Evolutionary conservation across 2,797 vertebrate genomes (phyloP).

Genomic region (Pseudochirops cupreus): DNA sequence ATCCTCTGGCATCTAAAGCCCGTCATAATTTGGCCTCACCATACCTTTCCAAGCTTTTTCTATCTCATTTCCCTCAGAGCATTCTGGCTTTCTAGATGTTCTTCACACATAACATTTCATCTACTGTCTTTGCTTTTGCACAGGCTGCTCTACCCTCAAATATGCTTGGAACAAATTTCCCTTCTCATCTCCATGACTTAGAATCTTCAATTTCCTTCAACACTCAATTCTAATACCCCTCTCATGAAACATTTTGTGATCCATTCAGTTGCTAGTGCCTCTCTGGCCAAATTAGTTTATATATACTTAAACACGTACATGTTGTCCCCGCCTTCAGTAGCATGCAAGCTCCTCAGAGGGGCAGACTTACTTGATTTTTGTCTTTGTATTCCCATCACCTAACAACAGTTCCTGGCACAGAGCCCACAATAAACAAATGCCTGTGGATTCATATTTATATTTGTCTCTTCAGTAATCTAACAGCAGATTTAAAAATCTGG

Average conservation of each 20-base stretch:
- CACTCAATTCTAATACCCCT: not conserved
- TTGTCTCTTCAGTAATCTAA: not conserved
- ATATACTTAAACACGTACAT: not conserved
- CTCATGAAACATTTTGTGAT: not conserved
- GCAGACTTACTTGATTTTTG: not conserved
- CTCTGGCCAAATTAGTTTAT: not conserved
- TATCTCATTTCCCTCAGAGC: not conserved
- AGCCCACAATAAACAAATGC: not conserved
- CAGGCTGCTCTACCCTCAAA: not conserved
- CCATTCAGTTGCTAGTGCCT: not conserved
- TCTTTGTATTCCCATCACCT: not conserved
- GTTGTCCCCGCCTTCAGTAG: not conserved
- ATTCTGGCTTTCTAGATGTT: not conserved
- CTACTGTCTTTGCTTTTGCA: not conserved
- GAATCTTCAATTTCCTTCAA: not conserved
- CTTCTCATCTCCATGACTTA: not conserved
- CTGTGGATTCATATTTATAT: not conserved
- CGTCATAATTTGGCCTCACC: constrained; percentile 25
- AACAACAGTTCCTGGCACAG: not conserved
- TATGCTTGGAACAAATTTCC: not conserved
- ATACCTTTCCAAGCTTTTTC: constrained; percentile 29
- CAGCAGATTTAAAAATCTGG: not conserved
- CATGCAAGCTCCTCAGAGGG: not conserved
- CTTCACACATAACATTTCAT: not conserved
- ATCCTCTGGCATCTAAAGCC: not conserved